Percentiles rank a stretch among this genome's conserved stretches.
Evolutionary conservation across 2,113 vertebrate genomes (phyloP).

Genomic region (Sciurus niger): DNA sequence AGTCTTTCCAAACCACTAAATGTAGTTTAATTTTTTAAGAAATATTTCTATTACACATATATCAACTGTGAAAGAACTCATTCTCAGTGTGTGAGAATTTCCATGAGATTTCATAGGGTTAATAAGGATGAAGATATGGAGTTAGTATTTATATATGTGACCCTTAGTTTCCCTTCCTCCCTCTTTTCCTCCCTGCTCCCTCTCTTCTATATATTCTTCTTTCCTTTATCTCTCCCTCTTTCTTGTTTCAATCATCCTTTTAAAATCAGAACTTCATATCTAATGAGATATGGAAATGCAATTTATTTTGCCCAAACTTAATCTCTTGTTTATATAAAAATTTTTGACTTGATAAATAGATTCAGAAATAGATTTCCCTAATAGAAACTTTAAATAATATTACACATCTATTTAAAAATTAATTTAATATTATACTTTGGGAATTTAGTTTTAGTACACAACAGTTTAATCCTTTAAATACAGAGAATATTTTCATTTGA

Average conservation of each 20-base stretch:
- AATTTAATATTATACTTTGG: background rate
- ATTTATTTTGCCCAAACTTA: background rate
- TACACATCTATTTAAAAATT: background rate
- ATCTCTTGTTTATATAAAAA: background rate
- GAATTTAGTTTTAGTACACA: background rate
- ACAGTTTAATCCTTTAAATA: background rate
- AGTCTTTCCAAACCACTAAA: background rate
- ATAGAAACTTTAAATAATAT: background rate
- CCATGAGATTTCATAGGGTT: background rate
- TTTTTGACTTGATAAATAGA: background rate
- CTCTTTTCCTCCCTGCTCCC: background rate
- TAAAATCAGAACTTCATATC: background rate
- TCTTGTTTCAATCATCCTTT: background rate
- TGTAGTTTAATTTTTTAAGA: background rate
- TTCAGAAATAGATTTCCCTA: background rate
- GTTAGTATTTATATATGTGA: background rate
- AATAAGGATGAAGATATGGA: background rate
- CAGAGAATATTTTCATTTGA: background rate
- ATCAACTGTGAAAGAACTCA: background rate
- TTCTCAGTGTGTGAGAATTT: background rate
- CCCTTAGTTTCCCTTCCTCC: background rate
- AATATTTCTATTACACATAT: background rate
- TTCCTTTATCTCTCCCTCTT: accelerated
- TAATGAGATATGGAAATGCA: background rate
- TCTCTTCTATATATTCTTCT: background rate